Percentiles rank a stretch among this genome's conserved stretches.
These are phyloP conservation scores for Rhopalosiphum nymphaeae DNA, from an alignment of 2,888 invertebrate species.

Conservation along the genomic window DNA sequence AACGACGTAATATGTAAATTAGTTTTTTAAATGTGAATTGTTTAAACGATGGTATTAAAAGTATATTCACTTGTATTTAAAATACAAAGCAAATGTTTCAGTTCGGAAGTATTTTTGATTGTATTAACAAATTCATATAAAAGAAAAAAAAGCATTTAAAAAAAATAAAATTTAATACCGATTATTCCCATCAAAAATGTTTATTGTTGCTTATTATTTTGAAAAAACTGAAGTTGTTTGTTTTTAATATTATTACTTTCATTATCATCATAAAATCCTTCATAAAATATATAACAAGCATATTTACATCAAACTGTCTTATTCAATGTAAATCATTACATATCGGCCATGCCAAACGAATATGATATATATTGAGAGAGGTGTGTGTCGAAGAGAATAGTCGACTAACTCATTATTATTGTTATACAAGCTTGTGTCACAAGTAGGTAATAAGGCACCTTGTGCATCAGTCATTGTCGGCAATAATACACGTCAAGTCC, in stretches of 20 bases:
- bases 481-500: conserved; percentile 52
- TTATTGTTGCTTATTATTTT: background rate
- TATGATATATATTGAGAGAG: background rate
- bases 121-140: background rate
- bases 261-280: background rate
- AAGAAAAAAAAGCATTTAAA: background rate
- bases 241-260: background rate
- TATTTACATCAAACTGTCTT: background rate
- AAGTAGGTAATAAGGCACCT: conserved; percentile 47
- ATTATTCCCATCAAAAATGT: background rate
- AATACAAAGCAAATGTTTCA: background rate
- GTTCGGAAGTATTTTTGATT: background rate
- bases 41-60: background rate
- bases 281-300: background rate
- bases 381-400: conserved; percentile 7
- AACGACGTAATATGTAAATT: background rate
- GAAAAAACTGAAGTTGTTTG: background rate
- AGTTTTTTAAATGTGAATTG: background rate
- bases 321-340: conserved; percentile 10
- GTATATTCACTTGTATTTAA: background rate
- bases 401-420: conserved; percentile 47
- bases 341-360: background rate
- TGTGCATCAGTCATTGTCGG: conserved; percentile 63
- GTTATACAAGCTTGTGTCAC: conserved; percentile 37
- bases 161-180: background rate